Base-by-base conservation (phyloP, 1,140 invertebrate genomes). In the Pachyrhynchus sulphureomaculatus region DNA sequence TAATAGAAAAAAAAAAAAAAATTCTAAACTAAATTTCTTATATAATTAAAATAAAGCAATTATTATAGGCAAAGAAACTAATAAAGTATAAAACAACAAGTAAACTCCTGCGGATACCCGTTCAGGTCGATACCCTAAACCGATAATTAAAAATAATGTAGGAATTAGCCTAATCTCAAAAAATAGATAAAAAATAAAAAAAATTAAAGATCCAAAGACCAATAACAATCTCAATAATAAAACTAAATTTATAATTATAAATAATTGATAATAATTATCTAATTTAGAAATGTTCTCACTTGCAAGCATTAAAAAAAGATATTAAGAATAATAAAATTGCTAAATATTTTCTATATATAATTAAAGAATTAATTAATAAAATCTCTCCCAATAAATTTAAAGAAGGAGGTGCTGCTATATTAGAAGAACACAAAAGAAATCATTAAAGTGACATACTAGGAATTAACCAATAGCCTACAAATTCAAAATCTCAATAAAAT, bases 71-170 rank as follows among this genome's bases (percentile, higher is more conserved):
- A 86, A 78, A 70, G 83, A 85, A 68, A 77, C 77, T 71, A 81
- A 76, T 73, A 84, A 76, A 65, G 83, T 84, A 80, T 84, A 85
- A 80, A 86, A 82, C 70, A 86, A 76, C 72, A 85, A 74, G 81
- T 84, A 85, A 68, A 82, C 59, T 2, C 80, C 78, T 21, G 84
- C 84, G 68, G 81, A 76, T 58, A 84, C 59, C 23, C 83, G 83
- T 66, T 86, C 84, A 68, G 80, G 78, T 67, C 86, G 83, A 77
- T 79, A 79, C 0, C 85, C 84, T 52, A 83, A 86, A 0, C 82
- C 83, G 68, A 85, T 76, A 83, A 87, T 82, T 73, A 86, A 78
- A 69, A 86, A 67, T 72, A 86, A 80, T 52, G 79, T 82, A 59
- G 83, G 83, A 77, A 87, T 80, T 73, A 86, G 77, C 48, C 80